Evolutionary conservation across 2,888 invertebrate species (phyloP).

Genomic region (Eulithis prunata): DNA sequence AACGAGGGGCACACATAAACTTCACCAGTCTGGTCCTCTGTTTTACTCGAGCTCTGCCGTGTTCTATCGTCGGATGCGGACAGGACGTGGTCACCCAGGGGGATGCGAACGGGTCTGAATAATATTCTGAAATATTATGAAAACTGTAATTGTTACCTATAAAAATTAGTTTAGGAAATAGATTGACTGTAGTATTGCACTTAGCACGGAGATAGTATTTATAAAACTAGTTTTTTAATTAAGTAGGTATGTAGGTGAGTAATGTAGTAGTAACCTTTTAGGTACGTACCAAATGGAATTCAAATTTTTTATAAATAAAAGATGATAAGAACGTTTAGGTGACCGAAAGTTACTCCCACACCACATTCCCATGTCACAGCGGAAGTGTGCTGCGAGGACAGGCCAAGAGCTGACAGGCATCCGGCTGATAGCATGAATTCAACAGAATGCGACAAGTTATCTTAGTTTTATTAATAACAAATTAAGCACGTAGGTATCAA

Average conservation of each 20-base stretch:
- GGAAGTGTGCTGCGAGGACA: constrained; percentile 52
- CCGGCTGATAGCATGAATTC: constrained; percentile 59
- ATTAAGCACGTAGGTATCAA: not conserved
- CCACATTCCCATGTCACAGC: constrained; percentile 44
- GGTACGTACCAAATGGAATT: too few relatives aligned
- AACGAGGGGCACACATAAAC: constrained; percentile 85
- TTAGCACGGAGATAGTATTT: not conserved
- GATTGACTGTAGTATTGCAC: not conserved
- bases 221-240: too few relatives aligned
- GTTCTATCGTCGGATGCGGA: constrained; percentile 60
- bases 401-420: constrained; percentile 54
- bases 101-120: not conserved
- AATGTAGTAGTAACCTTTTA: too few relatives aligned
- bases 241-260: too few relatives aligned
- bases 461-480: constrained; percentile 19
- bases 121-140: constrained; percentile 26
- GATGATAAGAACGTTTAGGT: constrained; percentile 28
- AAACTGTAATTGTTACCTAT: not conserved
- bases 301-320: too few relatives aligned
- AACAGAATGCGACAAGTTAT: constrained; percentile 35
- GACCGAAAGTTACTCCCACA: constrained; percentile 48
- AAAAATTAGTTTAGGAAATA: not conserved
- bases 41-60: constrained; percentile 78
- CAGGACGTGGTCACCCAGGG: constrained; percentile 52
- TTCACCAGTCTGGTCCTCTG: constrained; percentile 79